Evolutionary conservation across 1,140 invertebrate species (phyloP), one percentile per base, ranked within the genome.

Genomic region (Idris sp.): DNA sequence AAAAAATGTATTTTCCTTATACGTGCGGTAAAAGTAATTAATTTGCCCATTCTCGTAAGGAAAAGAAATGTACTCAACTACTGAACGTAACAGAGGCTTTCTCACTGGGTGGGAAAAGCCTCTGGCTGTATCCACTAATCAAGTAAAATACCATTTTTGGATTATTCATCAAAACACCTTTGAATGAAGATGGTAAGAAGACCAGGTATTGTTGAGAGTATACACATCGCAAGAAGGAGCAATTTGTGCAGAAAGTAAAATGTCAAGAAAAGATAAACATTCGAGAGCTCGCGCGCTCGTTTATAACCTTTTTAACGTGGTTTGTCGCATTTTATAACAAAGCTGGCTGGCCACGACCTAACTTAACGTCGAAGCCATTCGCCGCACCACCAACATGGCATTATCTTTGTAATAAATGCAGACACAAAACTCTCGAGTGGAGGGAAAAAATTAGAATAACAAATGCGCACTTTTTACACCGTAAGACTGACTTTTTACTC

Each of bases 271-370:
- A 28, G 26, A 14, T 35, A 30, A 38, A 49, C 40, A 44, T 13
- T 41, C 5, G 43, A 54, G 40, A 53, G 30, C 19, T 44, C 25
- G 26, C 28, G 14, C 53, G 43, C 31, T 49, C 74, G 54, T 62
- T 67, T 51, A 76, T 71, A 72, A 72, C 54, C 67, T 56, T 72
- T 74, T 76, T 76, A 76, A 72, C 61, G 41, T 41, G 61, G 48
- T 67, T 62, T 49, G 54, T 72, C 61, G 67, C 59, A 67, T 73
- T 73, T 76, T 73, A 72, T 72, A 61, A 67, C 54, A 36, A 41
- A 46, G 30, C 30, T 31, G 67, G 49, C 49, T 62, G 56, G 56
- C 58, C 41, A 36, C 58, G 44, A 64, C 44, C 68, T 56, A 72
- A 62, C 68, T 72, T 64, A 62, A 64, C 68, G 51, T 72, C 68